These are phyloP conservation scores for Cataglyphis cursor DNA, from an alignment of 2,888 invertebrate species.

Conservation along the genomic window DNA sequence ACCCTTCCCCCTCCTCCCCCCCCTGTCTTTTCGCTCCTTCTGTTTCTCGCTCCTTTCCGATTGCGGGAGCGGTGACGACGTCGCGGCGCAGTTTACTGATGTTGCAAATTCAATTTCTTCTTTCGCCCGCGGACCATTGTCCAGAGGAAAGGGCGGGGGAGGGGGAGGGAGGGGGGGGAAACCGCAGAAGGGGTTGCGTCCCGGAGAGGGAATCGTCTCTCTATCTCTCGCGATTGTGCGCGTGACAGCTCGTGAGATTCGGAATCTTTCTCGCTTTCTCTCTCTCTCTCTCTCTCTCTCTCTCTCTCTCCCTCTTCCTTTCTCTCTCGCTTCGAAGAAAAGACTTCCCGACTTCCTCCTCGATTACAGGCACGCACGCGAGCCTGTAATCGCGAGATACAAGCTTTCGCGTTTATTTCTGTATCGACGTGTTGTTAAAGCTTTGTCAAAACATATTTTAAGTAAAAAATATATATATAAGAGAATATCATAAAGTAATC, in stretches of 20 bases:
- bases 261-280: conserved; percentile 24
- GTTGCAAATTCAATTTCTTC: conserved; percentile 79
- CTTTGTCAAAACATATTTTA: not conserved
- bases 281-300: not conserved
- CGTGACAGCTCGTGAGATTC: conserved; percentile 64
- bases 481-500: not conserved
- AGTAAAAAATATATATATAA: not conserved
- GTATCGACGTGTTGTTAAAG: not conserved
- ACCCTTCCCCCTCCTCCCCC: not conserved
- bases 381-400: not conserved
- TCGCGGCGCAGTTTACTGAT: conserved; percentile 69
- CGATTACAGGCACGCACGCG: not conserved
- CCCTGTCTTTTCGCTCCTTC: conserved; percentile 43
- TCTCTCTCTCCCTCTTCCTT: not conserved
- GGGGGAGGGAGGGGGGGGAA: conserved; percentile 16
- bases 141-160: conserved; percentile 40
- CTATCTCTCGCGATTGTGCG: conserved; percentile 65
- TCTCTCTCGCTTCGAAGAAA: conserved; percentile 1
- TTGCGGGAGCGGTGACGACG: conserved; percentile 49
- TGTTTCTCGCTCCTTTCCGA: conserved; percentile 64
- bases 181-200: conserved; percentile 54
- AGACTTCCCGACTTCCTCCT: conserved; percentile 19
- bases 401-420: not conserved
- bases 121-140: conserved; percentile 52
- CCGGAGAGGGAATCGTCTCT: conserved; percentile 53